Conservation (phyloP, 1,140 invertebrate species). For the Penaeus indicus region DNA sequence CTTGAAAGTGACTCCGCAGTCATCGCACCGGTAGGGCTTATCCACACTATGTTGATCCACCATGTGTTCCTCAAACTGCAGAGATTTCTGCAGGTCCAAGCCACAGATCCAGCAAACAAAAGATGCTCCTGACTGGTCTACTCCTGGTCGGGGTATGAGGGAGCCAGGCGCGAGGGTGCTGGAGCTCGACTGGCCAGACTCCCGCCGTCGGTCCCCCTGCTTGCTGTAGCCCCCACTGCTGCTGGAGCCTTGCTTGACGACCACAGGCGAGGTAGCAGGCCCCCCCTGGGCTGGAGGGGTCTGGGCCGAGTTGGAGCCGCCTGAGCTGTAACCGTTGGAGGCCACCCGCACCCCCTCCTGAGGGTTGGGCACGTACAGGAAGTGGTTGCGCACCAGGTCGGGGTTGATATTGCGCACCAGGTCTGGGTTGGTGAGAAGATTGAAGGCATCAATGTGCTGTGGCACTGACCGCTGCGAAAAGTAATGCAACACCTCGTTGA, state of each 20-base stretch:
- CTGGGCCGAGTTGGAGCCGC: constrained; percentile 59
- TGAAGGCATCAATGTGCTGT: constrained; percentile 66
- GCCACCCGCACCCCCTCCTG: constrained; percentile 65
- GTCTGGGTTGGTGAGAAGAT: constrained; percentile 65
- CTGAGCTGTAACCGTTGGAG: constrained; percentile 65
- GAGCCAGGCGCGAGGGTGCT: constrained; percentile 58
- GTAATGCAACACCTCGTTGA: constrained; percentile 66
- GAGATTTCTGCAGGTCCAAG: constrained; percentile 64
- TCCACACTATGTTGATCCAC: constrained; percentile 66
- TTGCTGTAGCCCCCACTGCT: constrained; percentile 44
- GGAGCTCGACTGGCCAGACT: constrained; percentile 38
- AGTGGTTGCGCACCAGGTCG: constrained; percentile 66
- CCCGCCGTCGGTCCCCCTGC: constrained; percentile 43
- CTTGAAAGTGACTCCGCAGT: constrained; percentile 67
- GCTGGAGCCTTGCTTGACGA: constrained; percentile 50
- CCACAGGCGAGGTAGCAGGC: constrained; percentile 52
- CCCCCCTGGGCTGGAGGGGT: constrained; percentile 58
- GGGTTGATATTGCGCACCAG: constrained; percentile 66
- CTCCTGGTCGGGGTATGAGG: constrained; percentile 59
- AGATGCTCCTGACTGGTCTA: constrained; percentile 50
- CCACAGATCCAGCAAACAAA: constrained; percentile 67
- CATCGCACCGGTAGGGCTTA: constrained; percentile 66
- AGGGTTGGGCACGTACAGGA: constrained; percentile 66
- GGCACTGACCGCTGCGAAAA: constrained; percentile 66
- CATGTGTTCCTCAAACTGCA: constrained; percentile 66